Percentiles rank a stretch among this genome's conserved stretches.
These are phyloP conservation scores for Mungos mungo DNA, from an alignment of 2,113 vertebrate genomes.

Conservation along the genomic window DNA sequence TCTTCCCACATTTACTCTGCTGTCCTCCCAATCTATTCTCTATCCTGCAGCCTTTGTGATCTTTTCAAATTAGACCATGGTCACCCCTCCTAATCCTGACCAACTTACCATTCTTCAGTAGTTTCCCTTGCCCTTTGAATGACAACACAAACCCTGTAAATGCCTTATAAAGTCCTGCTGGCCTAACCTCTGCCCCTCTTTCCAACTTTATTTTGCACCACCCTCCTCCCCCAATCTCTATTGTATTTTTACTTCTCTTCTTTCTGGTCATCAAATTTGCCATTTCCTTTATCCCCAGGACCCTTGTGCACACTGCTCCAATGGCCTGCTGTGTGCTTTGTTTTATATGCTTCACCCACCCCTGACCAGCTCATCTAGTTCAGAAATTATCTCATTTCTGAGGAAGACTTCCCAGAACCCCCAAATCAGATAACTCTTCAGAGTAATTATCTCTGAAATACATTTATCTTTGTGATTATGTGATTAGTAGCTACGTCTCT, in stretches of 20 bases:
- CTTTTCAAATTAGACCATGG: background rate
- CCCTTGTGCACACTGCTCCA: background rate
- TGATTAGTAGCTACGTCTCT: background rate
- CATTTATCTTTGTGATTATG: background rate
- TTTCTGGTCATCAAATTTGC: background rate
- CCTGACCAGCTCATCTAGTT: background rate
- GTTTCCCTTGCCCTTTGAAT: background rate
- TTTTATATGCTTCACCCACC: background rate
- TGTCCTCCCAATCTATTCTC: background rate
- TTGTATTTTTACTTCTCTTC: background rate
- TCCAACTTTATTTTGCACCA: background rate
- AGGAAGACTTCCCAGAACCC: conserved; percentile 15
- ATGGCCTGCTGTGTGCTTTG: background rate
- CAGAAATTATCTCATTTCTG: background rate
- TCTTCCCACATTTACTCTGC: background rate
- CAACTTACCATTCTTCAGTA: background rate
- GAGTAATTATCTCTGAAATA: conserved; percentile 38
- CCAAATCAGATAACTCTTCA: background rate
- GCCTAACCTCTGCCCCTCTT: background rate
- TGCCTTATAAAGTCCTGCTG: background rate
- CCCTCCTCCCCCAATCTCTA: background rate
- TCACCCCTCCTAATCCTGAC: background rate
- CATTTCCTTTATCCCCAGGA: background rate
- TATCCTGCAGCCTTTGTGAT: background rate
- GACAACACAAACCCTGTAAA: background rate